Conservation (phyloP, 2,113 vertebrate genomes). For the Ornithorhynchus anatinus region DNA sequence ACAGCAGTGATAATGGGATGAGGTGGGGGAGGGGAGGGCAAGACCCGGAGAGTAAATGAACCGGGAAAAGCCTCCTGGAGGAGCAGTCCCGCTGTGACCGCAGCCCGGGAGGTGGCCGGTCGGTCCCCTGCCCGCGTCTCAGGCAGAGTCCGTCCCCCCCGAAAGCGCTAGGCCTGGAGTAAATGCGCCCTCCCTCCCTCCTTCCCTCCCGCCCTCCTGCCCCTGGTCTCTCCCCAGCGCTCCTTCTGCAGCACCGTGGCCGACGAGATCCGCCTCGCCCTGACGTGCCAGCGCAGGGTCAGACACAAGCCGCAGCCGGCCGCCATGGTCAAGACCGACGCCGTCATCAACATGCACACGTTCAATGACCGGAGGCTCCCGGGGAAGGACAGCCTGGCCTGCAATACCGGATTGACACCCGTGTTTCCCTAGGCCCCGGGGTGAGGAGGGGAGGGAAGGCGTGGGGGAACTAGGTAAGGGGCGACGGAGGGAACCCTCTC, state of each 20-base stretch:
- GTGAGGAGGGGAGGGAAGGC: background rate
- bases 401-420: slow-evolving; percentile 88
- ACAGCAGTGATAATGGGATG: too few relatives aligned
- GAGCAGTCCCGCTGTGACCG: background rate
- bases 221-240: slow-evolving; percentile 77
- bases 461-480: background rate
- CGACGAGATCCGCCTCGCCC: slow-evolving; percentile 95
- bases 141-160: background rate
- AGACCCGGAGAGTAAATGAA: too few relatives aligned
- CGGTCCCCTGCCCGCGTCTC: background rate
- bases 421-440: slow-evolving; percentile 85
- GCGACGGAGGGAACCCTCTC: too few relatives aligned
- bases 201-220: background rate
- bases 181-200: background rate
- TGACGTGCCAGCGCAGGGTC: slow-evolving; percentile 94
- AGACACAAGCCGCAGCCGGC: slow-evolving; percentile 90
- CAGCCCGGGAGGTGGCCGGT: background rate
- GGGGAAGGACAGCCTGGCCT: slow-evolving; percentile 94
- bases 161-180: fast-evolving
- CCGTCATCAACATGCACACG: slow-evolving; percentile 98
- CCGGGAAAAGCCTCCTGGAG: too few relatives aligned
- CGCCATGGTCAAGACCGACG: slow-evolving; percentile 89
- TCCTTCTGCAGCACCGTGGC: slow-evolving; percentile 97
- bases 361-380: slow-evolving; percentile 98
- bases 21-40: too few relatives aligned